Evolutionary conservation across 1,140 invertebrate genomes (phyloP), one percentile per base, ranked within the genome.

Genomic region (Periplaneta americana): DNA sequence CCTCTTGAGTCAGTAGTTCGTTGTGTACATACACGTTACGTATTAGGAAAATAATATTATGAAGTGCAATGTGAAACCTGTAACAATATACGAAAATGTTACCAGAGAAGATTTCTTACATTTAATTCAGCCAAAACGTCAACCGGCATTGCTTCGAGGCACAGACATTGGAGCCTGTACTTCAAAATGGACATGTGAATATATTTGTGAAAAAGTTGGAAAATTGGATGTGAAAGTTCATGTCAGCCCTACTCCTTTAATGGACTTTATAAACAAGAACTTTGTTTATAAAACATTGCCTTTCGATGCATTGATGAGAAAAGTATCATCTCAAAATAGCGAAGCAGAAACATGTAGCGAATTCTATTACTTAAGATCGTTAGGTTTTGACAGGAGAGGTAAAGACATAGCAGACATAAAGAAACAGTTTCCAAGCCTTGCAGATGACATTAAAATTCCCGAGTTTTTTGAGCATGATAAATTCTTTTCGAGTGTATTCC

Each of bases 191-290:
- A 90, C 87, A 13, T 77, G 85, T 22, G 88, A 90, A 18, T 91
- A 91, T 86, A 85, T 92, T 17, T 83, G 84, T n/a, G 79, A 87
- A 31, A 85, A 85, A 35, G 84, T 89, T 28, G 87, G 87, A 28
- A 81, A 86, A 1, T 86, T 87, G 66, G 83, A 86, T 66, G 90
- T 91, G 4, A 91, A 90, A 85, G 87, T 92, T 82, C 91, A 92
- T 85, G 89, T 91, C 22, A 89, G 89, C 66, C 75, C 84, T 74
- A 84, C 83, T 28, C 84, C 86, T 35, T 86, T 88, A 81, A 88
- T 92, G 87, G 88, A 92, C 86, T 92, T 92, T 84, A 87, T 91
- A 34, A 86, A 87, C 17, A 92, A 92, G 85, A 92, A 92, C 83
- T 92, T 92, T 85, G 75, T 86, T 6, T 92, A 92, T 85, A 90